A percentile compares a stretch with the other conserved stretches of the same genome.
These are phyloP conservation scores for Numenius phaeopus DNA, from an alignment of 2,797 vertebrate species.

Conservation along the genomic window DNA sequence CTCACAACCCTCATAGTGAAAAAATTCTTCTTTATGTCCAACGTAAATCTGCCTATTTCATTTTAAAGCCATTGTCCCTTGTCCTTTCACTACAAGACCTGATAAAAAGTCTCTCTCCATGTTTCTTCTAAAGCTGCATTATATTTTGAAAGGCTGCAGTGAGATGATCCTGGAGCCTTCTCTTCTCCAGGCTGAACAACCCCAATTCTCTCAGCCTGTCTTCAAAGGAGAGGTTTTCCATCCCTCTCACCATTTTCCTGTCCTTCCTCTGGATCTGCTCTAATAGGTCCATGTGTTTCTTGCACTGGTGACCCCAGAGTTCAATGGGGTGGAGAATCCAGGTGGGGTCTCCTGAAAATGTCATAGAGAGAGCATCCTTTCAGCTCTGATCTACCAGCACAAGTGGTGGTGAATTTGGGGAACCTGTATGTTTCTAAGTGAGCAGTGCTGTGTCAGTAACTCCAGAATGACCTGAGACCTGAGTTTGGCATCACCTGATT, in stretches of 20 bases:
- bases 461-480: neutral
- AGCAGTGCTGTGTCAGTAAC: neutral
- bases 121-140: neutral
- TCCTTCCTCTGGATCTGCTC: neutral
- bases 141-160: neutral
- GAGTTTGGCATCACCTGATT: neutral
- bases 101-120: neutral
- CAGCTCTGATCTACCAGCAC: neutral
- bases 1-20: neutral
- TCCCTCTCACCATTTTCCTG: neutral
- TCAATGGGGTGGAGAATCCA: neutral
- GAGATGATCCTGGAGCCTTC: rapidly evolving
- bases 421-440: neutral
- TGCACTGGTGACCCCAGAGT: rapidly evolving
- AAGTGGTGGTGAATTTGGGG: neutral
- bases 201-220: neutral
- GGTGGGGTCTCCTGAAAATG: rapidly evolving
- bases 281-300: neutral
- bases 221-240: neutral
- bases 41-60: neutral
- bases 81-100: no score
- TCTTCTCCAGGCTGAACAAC: neutral
- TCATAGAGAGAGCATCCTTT: neutral
- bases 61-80: neutral
- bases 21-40: neutral